These are phyloP conservation scores for Cottus gobio DNA, from an alignment of 2,113 vertebrate species.

Conservation along the genomic window DNA sequence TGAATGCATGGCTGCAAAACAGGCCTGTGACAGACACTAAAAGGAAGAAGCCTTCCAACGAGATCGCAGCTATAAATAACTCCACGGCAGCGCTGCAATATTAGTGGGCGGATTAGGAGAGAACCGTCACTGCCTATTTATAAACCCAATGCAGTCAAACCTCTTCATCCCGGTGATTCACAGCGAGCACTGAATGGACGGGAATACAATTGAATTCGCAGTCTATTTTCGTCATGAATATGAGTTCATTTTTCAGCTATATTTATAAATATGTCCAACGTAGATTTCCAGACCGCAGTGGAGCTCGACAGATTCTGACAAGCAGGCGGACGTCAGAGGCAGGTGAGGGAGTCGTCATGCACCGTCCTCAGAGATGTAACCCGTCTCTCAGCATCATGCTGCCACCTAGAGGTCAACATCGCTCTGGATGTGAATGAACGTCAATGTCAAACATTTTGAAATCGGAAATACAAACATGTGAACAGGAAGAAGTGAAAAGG, in stretches of 20 bases:
- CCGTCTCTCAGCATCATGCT: conserved; percentile 45
- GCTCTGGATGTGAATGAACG: not conserved
- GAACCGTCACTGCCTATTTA: conserved; percentile 68
- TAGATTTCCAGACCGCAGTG: conserved; percentile 56
- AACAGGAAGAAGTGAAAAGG: not conserved
- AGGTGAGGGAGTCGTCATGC: conserved; percentile 21
- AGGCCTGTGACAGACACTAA: conserved; percentile 52
- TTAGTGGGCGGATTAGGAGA: conserved; percentile 68
- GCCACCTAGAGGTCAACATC: conserved; percentile 64
- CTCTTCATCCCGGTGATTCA: conserved; percentile 45
- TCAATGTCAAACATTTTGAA: not conserved
- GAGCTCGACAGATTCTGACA: conserved; percentile 24
- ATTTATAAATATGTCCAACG: conserved; percentile 14
- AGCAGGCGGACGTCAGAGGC: conserved; percentile 49
- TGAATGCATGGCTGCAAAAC: conserved; percentile 21
- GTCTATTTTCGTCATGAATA: not conserved
- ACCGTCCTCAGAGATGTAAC: conserved; percentile 19
- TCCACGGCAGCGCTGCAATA: conserved; percentile 55
- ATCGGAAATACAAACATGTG: not conserved
- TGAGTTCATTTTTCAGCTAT: conserved; percentile 12
- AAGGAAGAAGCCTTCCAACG: conserved; percentile 59
- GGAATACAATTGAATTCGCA: conserved; percentile 16
- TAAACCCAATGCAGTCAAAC: conserved; percentile 57
- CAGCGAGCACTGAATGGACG: conserved; percentile 1
- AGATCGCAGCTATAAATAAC: conserved; percentile 74